Percentiles rank a stretch among this genome's conserved stretches.
phyloP scores from a whole-genome alignment of 2,888 invertebrate species.

The Harmothoe impar region DNA sequence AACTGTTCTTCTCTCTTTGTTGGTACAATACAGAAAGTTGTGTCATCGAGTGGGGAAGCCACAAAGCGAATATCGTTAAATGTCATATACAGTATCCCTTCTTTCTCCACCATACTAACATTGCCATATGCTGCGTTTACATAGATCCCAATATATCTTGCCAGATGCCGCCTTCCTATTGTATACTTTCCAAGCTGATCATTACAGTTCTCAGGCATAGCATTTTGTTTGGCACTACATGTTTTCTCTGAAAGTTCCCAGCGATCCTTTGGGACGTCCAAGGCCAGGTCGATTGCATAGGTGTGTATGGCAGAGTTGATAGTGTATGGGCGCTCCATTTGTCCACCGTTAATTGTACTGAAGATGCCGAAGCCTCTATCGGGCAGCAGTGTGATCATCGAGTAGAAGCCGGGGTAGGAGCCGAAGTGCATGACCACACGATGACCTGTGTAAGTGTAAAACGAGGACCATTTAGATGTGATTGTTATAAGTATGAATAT shows the following conservation, averaged over 20 bases:
- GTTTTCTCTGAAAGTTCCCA: neutral
- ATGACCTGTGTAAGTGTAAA: constrained; percentile 25
- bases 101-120: neutral
- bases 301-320: constrained; percentile 54
- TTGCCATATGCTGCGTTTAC: constrained; percentile 20
- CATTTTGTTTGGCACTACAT: neutral
- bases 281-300: constrained; percentile 38
- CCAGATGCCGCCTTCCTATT: neutral
- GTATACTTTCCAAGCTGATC: neutral
- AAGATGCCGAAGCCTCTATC: constrained; percentile 26
- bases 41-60: neutral
- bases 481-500: too few species aligned
- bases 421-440: constrained; percentile 59
- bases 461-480: neutral
- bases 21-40: neutral
- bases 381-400: constrained; percentile 50
- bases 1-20: neutral
- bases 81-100: neutral
- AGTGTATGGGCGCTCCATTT: neutral
- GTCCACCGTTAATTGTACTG: constrained; percentile 27
- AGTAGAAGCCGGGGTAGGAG: constrained; percentile 58
- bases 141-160: constrained; percentile 30
- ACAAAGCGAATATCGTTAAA: neutral
- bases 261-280: neutral
- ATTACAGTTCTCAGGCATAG: neutral